phyloP scores from a whole-genome alignment of 1,140 invertebrate species.

The Cyrtorhinus lividipennis region DNA sequence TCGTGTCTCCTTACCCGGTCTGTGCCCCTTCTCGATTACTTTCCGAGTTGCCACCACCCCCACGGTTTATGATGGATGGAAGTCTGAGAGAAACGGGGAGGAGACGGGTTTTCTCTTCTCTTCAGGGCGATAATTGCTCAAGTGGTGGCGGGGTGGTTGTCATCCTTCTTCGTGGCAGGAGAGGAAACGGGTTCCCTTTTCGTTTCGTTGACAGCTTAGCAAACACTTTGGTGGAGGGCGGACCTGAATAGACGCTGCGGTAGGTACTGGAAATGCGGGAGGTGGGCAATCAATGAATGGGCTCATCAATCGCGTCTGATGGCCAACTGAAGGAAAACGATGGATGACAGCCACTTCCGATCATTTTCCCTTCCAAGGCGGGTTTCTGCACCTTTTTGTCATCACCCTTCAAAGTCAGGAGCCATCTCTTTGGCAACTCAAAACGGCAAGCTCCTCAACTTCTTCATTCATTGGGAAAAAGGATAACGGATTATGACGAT shows the following conservation, averaged over 20 bases:
- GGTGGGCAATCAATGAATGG: conserved; percentile 5
- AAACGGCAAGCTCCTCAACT: too few species aligned
- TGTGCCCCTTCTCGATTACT: neutral
- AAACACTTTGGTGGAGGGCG: neutral
- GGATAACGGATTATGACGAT: too few species aligned
- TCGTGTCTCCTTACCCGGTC: neutral
- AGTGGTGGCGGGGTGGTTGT: neutral
- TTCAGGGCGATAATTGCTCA: conserved; percentile 4
- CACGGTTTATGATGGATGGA: neutral
- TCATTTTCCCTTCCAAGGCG: too few species aligned
- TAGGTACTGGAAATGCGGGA: neutral
- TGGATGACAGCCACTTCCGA: neutral
- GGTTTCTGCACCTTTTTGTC: too few species aligned
- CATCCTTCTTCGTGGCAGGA: neutral
- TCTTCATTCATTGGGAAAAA: too few species aligned
- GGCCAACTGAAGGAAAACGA: neutral
- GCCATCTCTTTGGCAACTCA: too few species aligned
- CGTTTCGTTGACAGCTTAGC: neutral
- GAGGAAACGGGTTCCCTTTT: neutral
- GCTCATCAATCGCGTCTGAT: neutral
- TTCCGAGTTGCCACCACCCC: neutral
- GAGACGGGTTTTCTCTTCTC: neutral
- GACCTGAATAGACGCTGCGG: neutral
- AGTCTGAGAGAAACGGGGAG: neutral
- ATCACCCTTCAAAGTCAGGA: too few species aligned